A percentile compares a stretch with the other conserved stretches of the same genome.
phyloP scores from a whole-genome alignment of 2,113 vertebrate species.

The Nycticorax nycticorax region DNA sequence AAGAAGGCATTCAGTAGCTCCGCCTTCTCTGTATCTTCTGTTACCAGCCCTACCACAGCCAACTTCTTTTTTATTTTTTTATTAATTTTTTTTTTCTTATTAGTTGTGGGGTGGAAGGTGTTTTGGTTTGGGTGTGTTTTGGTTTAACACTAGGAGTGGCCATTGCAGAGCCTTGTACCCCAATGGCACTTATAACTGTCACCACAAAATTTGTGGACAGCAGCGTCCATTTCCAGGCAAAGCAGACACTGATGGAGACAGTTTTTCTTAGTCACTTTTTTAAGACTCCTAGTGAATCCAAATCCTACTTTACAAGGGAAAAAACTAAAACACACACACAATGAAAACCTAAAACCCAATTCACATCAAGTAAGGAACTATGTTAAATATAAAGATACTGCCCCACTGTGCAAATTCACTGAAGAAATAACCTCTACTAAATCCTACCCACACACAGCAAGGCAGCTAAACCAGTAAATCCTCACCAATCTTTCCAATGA shows the following conservation, averaged over 20 bases:
- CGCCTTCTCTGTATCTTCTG: too few relatives aligned
- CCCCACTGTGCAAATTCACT: neutral
- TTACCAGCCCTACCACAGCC: neutral
- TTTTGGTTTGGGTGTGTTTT: neutral
- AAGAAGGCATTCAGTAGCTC: too few relatives aligned
- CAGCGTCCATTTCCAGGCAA: neutral
- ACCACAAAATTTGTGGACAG: neutral
- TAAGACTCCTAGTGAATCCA: neutral
- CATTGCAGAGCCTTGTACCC: neutral
- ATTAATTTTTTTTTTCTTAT: too few relatives aligned
- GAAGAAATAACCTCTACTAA: neutral
- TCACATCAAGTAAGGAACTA: neutral
- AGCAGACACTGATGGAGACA: neutral
- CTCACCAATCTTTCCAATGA: slow-evolving; percentile 8
- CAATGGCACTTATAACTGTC: neutral
- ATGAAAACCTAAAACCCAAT: neutral
- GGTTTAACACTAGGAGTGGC: neutral
- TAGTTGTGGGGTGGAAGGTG: accelerated
- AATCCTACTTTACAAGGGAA: neutral
- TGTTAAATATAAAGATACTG: neutral
- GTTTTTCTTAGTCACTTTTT: neutral
- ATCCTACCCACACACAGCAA: neutral
- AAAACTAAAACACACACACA: neutral
- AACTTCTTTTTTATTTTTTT: neutral
- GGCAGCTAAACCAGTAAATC: neutral